Evolutionary conservation across 2,797 vertebrate species (phyloP).

Genomic region (Okamejei kenojei): DNA sequence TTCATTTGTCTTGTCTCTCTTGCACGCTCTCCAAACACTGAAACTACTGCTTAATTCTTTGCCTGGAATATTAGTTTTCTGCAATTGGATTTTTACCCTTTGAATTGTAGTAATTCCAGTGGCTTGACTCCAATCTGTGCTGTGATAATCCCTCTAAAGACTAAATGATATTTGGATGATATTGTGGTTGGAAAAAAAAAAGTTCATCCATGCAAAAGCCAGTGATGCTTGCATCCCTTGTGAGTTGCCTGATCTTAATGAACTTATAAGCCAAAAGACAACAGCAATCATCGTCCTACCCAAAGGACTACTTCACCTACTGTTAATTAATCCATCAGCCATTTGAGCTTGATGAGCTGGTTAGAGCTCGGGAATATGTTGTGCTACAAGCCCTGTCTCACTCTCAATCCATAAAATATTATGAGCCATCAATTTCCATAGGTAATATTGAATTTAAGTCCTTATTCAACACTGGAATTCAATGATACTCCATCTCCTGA

Average conservation of each 20-base stretch:
- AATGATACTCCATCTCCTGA: neutral
- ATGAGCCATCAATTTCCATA: neutral
- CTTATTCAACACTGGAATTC: conserved; percentile 11
- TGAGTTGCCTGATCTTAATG: conserved; percentile 27
- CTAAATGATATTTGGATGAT: conserved; percentile 44
- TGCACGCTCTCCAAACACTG: too few relatives aligned
- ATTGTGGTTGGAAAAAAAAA: neutral
- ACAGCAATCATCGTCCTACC: conserved; percentile 32
- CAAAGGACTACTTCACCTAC: conserved; percentile 28
- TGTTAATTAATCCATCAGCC: conserved; percentile 30
- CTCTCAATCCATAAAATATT: neutral
- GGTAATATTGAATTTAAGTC: neutral
- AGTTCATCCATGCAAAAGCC: conserved; percentile 6
- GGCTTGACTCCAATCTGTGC: conserved; percentile 38
- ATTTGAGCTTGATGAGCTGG: conserved; percentile 21
- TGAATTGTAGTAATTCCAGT: neutral
- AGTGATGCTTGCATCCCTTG: neutral
- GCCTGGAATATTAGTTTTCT: neutral
- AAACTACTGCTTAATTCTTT: neutral
- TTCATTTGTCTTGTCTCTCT: too few relatives aligned
- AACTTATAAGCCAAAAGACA: conserved; percentile 37
- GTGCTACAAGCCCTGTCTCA: neutral
- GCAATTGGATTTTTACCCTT: neutral
- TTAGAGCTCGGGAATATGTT: conserved; percentile 4
- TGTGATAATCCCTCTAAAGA: conserved; percentile 47